Evolutionary conservation across 2,888 invertebrate genomes (phyloP).

Genomic region (Eupithecia exiguata): DNA sequence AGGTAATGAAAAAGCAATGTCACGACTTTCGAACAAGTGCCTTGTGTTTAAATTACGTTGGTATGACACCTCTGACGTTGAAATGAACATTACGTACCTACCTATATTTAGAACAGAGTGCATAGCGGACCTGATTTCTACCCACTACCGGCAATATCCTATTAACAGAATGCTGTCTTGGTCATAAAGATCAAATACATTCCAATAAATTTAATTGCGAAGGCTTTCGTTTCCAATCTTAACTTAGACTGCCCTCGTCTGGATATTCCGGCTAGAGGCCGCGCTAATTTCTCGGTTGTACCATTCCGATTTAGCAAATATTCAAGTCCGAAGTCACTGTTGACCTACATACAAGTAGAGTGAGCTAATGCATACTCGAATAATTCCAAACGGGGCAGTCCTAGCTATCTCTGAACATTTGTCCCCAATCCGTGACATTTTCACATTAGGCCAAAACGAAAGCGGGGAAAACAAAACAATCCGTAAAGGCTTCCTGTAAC

Average conservation of each 20-base stretch:
- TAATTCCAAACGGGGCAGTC: conserved; percentile 32
- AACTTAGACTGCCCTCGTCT: conserved; percentile 1
- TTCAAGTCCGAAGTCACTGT: conserved; percentile 17
- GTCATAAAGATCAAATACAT: neutral
- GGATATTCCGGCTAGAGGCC: conserved; percentile 11
- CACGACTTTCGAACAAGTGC: conserved; percentile 28
- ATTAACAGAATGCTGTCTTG: neutral
- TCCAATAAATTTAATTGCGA: neutral
- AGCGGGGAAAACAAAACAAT: conserved; percentile 65
- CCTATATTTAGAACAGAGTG: neutral
- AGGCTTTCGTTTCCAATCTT: neutral
- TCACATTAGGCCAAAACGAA: conserved; percentile 48
- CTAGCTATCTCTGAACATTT: conserved; percentile 45
- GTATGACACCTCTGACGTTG: conserved; percentile 21
- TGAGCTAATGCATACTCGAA: conserved; percentile 17
- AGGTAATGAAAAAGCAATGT: conserved; percentile 22
- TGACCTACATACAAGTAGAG: conserved; percentile 31
- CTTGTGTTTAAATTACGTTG: conserved; percentile 19
- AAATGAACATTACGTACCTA: neutral
- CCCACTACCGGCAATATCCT: conserved; percentile 1
- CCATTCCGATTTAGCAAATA: conserved; percentile 22
- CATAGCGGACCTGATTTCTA: neutral
- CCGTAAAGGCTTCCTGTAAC: conserved; percentile 64
- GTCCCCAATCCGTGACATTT: conserved; percentile 48
- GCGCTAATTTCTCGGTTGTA: conserved; percentile 14